A percentile compares a stretch with the other conserved stretches of the same genome.
phyloP scores from a whole-genome alignment of 1,140 invertebrate genomes.

The Habropoda laboriosa region DNA sequence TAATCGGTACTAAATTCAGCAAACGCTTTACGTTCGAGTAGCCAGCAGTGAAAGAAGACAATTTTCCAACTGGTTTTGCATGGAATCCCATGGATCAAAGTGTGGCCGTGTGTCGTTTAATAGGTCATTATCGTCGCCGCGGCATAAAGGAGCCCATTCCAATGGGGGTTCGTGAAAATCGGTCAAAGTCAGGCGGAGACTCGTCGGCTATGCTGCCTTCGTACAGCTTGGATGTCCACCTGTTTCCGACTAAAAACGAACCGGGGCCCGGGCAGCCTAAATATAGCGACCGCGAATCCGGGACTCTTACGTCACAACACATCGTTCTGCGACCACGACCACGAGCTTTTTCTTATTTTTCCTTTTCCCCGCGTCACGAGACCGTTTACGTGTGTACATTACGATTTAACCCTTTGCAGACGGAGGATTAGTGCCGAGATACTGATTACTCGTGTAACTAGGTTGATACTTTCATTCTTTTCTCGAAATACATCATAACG shows the following conservation, averaged over 20 bases:
- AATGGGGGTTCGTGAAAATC: slow-evolving; percentile 72
- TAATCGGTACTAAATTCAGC: too few relatives aligned
- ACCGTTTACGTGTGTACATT: too few relatives aligned
- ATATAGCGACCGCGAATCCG: slow-evolving; percentile 78
- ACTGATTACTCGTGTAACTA: too few relatives aligned
- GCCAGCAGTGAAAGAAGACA: background rate
- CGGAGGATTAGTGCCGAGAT: too few relatives aligned
- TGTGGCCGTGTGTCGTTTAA: background rate
- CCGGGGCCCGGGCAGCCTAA: slow-evolving; percentile 77
- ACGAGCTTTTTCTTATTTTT: slow-evolving; percentile 51
- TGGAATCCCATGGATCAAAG: background rate
- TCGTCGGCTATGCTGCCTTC: slow-evolving; percentile 64
- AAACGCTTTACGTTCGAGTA: too few relatives aligned
- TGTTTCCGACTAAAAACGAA: slow-evolving; percentile 80
- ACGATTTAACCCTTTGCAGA: background rate
- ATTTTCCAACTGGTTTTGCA: background rate
- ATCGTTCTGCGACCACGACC: slow-evolving; percentile 45
- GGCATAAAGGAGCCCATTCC: slow-evolving; percentile 41
- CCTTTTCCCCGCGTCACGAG: background rate
- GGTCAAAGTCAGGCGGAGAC: slow-evolving; percentile 78
- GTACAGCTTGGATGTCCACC: slow-evolving; percentile 72
- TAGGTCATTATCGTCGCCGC: slow-evolving; percentile 58
- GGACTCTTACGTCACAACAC: slow-evolving; percentile 64
- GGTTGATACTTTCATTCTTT: too few relatives aligned
- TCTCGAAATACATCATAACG: too few relatives aligned